Conservation (phyloP, 2,113 vertebrate species). For the Erythrocercus mccallii region DNA sequence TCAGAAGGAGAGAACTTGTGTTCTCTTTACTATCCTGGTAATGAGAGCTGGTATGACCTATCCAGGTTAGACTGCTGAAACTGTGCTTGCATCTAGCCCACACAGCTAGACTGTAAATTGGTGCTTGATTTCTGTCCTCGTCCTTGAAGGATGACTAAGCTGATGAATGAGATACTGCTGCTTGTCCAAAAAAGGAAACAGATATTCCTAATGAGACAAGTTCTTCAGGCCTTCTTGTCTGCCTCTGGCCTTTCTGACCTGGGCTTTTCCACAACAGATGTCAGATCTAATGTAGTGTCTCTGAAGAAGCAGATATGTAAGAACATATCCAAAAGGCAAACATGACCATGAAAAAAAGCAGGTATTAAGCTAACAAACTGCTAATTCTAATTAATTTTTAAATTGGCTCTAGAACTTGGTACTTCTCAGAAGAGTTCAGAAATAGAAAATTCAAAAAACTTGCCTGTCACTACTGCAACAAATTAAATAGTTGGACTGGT, state of each 20-base stretch:
- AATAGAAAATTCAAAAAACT: not conserved
- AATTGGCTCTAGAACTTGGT: not conserved
- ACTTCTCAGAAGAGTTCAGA: not conserved
- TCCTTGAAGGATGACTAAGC: conserved; percentile 7
- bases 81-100: not conserved
- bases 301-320: not conserved
- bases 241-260: not conserved
- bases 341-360: not conserved
- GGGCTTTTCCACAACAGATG: not conserved
- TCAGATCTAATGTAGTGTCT: not conserved
- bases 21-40: not conserved
- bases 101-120: not conserved
- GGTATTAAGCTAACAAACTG: not conserved
- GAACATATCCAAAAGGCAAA: not conserved
- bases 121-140: not conserved
- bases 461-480: not conserved
- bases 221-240: not conserved
- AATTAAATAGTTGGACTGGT: not conserved
- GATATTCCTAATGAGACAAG: not conserved
- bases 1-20: not conserved
- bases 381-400: not conserved
- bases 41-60: not conserved
- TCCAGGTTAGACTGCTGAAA: not conserved
- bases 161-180: not conserved
- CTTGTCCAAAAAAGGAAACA: not conserved